Evolutionary conservation across 2,888 invertebrate species (phyloP).

Genomic region (Bombyx huttoni): DNA sequence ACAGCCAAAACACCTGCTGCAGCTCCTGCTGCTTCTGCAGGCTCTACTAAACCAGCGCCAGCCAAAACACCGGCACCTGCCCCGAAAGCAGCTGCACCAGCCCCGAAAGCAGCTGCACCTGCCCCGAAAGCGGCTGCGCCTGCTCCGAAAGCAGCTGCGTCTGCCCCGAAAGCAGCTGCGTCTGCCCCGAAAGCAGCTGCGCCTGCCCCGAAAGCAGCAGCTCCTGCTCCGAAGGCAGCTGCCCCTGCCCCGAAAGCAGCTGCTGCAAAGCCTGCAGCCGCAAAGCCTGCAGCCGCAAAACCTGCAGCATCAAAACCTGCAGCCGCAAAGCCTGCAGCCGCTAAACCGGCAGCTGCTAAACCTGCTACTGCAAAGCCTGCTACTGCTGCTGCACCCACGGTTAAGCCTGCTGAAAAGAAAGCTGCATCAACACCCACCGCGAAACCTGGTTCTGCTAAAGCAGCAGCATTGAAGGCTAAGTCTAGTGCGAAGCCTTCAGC

Average conservation of each 20-base stretch:
- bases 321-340: conserved; percentile 63
- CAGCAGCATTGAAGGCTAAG: conserved; percentile 61
- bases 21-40: conserved; percentile 37
- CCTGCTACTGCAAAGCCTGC: conserved; percentile 65
- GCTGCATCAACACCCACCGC: conserved; percentile 46
- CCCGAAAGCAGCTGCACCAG: conserved; percentile 56
- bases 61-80: conserved; percentile 55
- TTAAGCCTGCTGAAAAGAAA: background rate
- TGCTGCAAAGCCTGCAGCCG: conserved; percentile 46
- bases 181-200: conserved; percentile 47
- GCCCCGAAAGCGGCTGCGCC: conserved; percentile 61
- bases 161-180: conserved; percentile 48
- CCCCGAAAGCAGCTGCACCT: conserved; percentile 46
- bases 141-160: conserved; percentile 55
- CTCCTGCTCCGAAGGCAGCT: conserved; percentile 58
- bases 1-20: conserved; percentile 58
- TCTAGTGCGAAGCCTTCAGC: conserved; percentile 66
- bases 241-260: conserved; percentile 47
- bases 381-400: conserved; percentile 11
- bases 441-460: conserved; percentile 69
- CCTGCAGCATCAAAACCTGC: conserved; percentile 47
- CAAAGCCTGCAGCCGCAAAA: conserved; percentile 58
- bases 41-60: conserved; percentile 39
- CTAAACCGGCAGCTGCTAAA: conserved; percentile 64
- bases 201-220: conserved; percentile 57